These are phyloP conservation scores for Molossus alvarezi DNA, from an alignment of 2,797 vertebrate species.

Conservation along the genomic window DNA sequence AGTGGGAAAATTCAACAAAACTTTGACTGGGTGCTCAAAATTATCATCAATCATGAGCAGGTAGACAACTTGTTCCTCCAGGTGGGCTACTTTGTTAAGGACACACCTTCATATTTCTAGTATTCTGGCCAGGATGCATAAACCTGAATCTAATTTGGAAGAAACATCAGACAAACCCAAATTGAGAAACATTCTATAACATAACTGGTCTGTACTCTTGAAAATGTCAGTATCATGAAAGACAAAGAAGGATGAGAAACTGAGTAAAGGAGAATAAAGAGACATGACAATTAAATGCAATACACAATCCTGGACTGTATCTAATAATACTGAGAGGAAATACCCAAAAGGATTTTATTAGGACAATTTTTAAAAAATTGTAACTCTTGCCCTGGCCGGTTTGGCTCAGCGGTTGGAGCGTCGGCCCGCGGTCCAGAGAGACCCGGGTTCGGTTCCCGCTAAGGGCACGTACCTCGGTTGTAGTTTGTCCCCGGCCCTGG, in stretches of 20 bases:
- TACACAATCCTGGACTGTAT: background rate
- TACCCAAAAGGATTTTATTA: background rate
- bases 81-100: background rate
- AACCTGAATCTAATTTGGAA: background rate
- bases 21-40: background rate
- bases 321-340: background rate
- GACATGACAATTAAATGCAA: background rate
- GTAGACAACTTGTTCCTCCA: background rate
- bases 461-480: background rate
- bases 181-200: background rate
- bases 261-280: background rate
- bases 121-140: background rate
- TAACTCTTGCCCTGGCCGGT: background rate
- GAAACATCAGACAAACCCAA: background rate
- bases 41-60: background rate
- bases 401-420: background rate
- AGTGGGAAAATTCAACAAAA: background rate
- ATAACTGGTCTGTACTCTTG: background rate
- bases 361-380: background rate
- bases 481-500: background rate
- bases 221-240: conserved; percentile 29
- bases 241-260: conserved; percentile 24
- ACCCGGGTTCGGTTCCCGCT: background rate
- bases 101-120: background rate
- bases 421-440: background rate